These are phyloP conservation scores for Euwallacea similis DNA, from an alignment of 1,140 invertebrate species.

Conservation along the genomic window DNA sequence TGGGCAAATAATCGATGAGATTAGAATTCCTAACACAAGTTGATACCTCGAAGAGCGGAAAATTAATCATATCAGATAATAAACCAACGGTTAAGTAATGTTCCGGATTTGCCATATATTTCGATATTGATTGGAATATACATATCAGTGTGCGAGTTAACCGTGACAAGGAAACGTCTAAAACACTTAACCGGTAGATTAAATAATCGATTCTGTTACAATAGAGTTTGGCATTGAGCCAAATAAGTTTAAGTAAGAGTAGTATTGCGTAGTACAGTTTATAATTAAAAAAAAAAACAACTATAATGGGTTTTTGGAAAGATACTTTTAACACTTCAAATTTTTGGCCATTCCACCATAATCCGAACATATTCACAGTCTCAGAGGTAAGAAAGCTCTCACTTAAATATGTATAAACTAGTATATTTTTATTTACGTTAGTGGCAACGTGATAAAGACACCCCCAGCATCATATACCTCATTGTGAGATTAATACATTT, in stretches of 20 bases:
- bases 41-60: not conserved
- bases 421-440: constrained; percentile 43
- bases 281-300: too few species aligned
- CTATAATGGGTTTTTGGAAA: constrained; percentile 7
- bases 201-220: too few species aligned
- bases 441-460: constrained; percentile 56
- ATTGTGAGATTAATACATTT: constrained; percentile 60
- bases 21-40: not conserved
- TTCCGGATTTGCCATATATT: constrained; percentile 1
- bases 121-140: not conserved
- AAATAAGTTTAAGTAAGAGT: too few species aligned
- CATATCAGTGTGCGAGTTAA: constrained; percentile 1
- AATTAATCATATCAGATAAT: not conserved
- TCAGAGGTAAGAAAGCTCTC: constrained; percentile 18
- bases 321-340: constrained; percentile 12
- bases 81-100: not conserved
- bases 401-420: not conserved
- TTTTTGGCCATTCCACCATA: not conserved
- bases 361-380: constrained; percentile 4
- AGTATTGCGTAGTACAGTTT: too few species aligned
- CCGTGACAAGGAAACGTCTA: constrained; percentile 1
- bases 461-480: constrained; percentile 58
- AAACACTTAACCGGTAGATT: not conserved
- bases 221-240: too few species aligned
- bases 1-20: too few species aligned